Base-by-base conservation (phyloP, 2,888 invertebrate species). In the Netelia melanura region DNA sequence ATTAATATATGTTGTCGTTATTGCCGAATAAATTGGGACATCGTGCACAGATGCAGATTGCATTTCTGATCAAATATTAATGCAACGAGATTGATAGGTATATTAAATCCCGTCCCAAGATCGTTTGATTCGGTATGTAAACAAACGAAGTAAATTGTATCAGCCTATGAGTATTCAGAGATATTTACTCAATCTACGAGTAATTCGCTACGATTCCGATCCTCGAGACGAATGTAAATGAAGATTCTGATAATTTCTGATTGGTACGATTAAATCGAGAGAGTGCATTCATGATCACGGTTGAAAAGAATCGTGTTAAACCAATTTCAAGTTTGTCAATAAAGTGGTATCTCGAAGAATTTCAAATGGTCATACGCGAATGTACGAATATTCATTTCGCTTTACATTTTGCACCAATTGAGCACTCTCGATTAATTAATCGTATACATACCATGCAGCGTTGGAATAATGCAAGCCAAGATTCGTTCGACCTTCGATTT, bases 141-240 rank as follows among this genome's bases (percentile, higher is more conserved):
- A 75, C 54, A 38, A 38, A 65, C n/a, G 38, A 54, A 75, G 54
- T 56, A 23, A 75, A 75, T 75, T 65, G 64, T 54, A 21, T 65
- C 6, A 30, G 54, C 65, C 30, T 44, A 23, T 38, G 17, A 11
- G 52, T 62, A 64, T 11, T 14, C 14, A 0, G 10, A 48, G 10
- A 48, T 48, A 48, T 48, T 14, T 48, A 48, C 48, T 10, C 48
- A 48, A 48, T 3, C 11, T 48, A 14, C 11, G 14, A 14, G 14
- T 48, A 48, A 48, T 48, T 48, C 14, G 10, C 48, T 48, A 14
- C 11, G 48, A 48, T 48, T 5, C 30, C 30, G 30, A 48, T 48
- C 0, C 11, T 14, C 3, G 48, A 14, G 48, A 48, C 11, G 48
- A 48, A 10, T 48, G 48, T 48, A 14, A 48, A 48, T 14, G 0